These are phyloP conservation scores for Camponotus pennsylvanicus DNA, from an alignment of 1,140 invertebrate species.

Conservation along the genomic window DNA sequence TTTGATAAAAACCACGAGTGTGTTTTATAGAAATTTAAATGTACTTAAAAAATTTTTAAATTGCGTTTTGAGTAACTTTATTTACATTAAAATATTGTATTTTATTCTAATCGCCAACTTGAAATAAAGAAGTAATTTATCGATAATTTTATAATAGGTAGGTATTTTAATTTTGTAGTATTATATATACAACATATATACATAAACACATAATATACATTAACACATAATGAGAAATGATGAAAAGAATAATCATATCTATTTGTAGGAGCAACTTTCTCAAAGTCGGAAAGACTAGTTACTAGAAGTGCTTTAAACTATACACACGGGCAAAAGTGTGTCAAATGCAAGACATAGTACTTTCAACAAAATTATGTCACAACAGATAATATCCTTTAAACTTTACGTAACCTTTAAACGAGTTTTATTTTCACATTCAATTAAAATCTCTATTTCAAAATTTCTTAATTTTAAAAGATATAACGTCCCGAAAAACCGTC, in stretches of 20 bases:
- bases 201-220: not conserved
- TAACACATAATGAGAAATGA: not conserved
- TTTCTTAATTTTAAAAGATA: not conserved
- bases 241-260: not conserved
- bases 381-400: not conserved
- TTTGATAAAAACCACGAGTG: too few relatives aligned
- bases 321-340: conserved; percentile 5
- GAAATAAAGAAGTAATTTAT: too few relatives aligned
- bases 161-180: too few relatives aligned
- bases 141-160: too few relatives aligned
- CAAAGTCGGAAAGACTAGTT: conserved; percentile 2
- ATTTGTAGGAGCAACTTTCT: not conserved
- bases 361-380: conserved; percentile 27
- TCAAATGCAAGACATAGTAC: not conserved
- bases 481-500: not conserved
- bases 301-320: conserved; percentile 11
- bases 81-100: too few relatives aligned
- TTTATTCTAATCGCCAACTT: too few relatives aligned
- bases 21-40: too few relatives aligned
- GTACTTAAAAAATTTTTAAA: too few relatives aligned
- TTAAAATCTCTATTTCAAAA: not conserved
- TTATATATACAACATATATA: too few relatives aligned
- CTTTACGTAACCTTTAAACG: not conserved
- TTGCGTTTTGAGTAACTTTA: too few relatives aligned
- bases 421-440: not conserved